Evolutionary conservation across 1,140 invertebrate genomes (phyloP), one percentile per base, ranked within the genome.

Genomic region (Choristoneura fumiferana): DNA sequence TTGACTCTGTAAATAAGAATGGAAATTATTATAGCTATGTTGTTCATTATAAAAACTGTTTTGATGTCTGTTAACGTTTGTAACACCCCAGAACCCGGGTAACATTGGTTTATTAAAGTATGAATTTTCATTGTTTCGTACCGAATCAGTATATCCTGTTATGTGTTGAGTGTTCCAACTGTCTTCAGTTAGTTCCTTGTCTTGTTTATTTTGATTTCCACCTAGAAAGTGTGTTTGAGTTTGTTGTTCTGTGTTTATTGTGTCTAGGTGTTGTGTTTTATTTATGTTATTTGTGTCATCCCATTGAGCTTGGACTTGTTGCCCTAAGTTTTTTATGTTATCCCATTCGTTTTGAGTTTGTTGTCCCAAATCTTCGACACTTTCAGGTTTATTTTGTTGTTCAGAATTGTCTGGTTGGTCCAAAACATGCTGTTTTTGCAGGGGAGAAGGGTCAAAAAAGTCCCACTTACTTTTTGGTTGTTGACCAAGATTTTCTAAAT

Each of bases 311-410:
- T 69, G 62, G 37, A 63, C 52, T 59, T 71, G 68, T 58, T 74
- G 66, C 14, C 62, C 57, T 10, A 67, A 58, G 53, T 71, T 61
- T 55, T 69, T 13, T 67, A 61, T 49, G 8, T 62, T 57, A 34
- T 52, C 45, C 36, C 15, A 60, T 36, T 15, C 55, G 14, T 56
- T 54, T 58, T 71, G 64, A 9, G 62, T 54, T 62, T 76, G 65
- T 55, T 76, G 73, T 14, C 67, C 71, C 29, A 76, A 60, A 43
- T 76, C 65, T 71, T 75, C 67, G 37, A 37, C 43, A 38, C 53
- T 63, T 17, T 15, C 62, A 64, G 53, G 37, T 29, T 15, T 54
- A 38, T 49, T 17, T 10, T 57, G 33, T 39, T 62, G 45, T 54
- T 74, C 59, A 12, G 59, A 57, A 14, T 63, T 53, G 52, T 58